phyloP scores from a whole-genome alignment of 2,888 invertebrate species.

The Busseola fusca region DNA sequence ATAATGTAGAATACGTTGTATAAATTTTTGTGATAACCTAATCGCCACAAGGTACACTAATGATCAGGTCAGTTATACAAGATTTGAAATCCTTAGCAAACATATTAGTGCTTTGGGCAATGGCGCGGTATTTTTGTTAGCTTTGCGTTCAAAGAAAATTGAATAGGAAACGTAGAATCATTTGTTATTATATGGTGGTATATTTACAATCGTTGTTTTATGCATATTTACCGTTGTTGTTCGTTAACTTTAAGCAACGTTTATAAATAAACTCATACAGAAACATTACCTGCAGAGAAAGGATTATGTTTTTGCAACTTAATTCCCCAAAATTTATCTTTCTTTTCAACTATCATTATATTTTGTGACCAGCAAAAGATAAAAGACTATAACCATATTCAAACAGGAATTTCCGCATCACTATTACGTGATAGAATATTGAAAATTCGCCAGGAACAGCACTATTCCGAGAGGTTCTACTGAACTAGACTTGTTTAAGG shows the following conservation, averaged over 20 bases:
- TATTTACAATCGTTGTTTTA: background rate
- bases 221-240: background rate
- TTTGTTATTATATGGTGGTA: background rate
- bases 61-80: background rate
- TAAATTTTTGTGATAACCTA: no score
- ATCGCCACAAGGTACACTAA: no score
- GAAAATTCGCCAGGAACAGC: conserved; percentile 43
- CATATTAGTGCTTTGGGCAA: background rate
- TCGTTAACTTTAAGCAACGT: background rate
- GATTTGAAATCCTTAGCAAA: background rate
- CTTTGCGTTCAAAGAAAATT: background rate
- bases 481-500: conserved; percentile 56
- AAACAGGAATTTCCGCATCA: conserved; percentile 17
- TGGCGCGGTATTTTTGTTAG: background rate
- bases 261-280: background rate
- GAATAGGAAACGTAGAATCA: background rate
- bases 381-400: conserved; percentile 8
- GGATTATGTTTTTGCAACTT: background rate
- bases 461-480: conserved; percentile 38
- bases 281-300: no score
- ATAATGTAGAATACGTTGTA: no score
- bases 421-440: conserved; percentile 23
- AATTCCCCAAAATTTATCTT: background rate
- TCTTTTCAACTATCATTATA: background rate
- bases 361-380: background rate